phyloP scores from a whole-genome alignment of 23 tunicate genomes.

The Ascidia mentula region DNA sequence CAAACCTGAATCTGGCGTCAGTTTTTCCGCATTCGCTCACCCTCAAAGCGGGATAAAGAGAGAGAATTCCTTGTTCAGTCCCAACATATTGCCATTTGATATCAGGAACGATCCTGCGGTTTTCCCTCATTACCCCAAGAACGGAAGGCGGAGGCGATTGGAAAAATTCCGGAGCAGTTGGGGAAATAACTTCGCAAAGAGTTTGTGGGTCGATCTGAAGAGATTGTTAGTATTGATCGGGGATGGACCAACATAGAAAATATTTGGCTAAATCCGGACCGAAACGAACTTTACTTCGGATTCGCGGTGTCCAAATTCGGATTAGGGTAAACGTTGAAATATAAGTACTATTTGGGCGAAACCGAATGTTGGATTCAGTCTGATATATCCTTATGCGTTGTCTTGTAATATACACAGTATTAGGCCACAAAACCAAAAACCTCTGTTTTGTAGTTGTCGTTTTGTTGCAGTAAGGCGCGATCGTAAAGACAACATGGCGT shows the following conservation, averaged over 20 bases:
- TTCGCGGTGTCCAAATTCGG: too few species aligned
- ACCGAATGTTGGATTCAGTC: too few species aligned
- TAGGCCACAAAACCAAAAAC: too few species aligned
- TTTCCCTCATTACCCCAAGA: conserved; percentile 18
- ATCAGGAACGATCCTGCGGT: conserved; percentile 17
- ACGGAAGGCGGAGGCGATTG: conserved; percentile 16
- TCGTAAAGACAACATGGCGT: neutral
- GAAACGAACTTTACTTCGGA: too few species aligned
- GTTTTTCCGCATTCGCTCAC: neutral
- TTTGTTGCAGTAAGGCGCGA: neutral
- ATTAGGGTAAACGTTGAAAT: too few species aligned
- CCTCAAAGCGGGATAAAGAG: conserved; percentile 16
- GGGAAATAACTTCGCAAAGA: conserved; percentile 10
- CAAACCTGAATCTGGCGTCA: conserved; percentile 13
- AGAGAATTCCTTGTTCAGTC: conserved; percentile 26
- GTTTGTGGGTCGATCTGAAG: neutral
- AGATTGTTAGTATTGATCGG: neutral
- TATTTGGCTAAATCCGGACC: too few species aligned
- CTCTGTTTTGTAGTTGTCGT: neutral
- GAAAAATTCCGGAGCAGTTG: conserved; percentile 6
- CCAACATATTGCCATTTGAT: conserved; percentile 48
- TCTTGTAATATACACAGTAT: too few species aligned
- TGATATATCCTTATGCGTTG: too few species aligned
- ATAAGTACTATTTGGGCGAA: too few species aligned
- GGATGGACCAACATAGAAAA: too few species aligned